Conservation (phyloP, 1,140 invertebrate genomes). For the Drosophila bocqueti region DNA sequence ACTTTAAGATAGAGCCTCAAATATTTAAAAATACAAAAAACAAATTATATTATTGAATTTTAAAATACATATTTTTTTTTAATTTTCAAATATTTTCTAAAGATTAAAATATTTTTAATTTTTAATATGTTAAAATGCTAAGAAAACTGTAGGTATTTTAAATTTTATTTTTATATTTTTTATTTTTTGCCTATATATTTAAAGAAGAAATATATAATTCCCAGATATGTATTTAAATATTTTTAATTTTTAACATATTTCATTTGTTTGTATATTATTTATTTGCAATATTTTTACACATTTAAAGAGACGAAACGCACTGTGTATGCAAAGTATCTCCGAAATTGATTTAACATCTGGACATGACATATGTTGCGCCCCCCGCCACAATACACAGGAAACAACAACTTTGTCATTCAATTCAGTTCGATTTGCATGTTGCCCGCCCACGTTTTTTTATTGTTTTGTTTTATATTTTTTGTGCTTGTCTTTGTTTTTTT, state of each 20-base stretch:
- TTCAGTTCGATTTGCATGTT: slow-evolving; percentile 65
- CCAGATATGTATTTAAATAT: not conserved
- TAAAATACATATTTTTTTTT: too few relatives aligned
- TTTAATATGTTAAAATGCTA: too few relatives aligned
- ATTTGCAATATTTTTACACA: not conserved
- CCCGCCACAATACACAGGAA: slow-evolving; percentile 11
- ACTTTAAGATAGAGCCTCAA: not conserved
- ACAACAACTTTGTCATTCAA: slow-evolving; percentile 53
- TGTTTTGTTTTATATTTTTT: not conserved
- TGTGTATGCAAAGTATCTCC: slow-evolving; percentile 41
- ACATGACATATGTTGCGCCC: slow-evolving; percentile 44
- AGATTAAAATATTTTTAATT: too few relatives aligned
- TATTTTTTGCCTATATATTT: not conserved
- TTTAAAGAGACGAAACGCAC: slow-evolving; percentile 24
- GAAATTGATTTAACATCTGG: slow-evolving; percentile 48
- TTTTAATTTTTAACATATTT: not conserved
- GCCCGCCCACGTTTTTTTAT: slow-evolving; percentile 49
- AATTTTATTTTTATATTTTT: too few relatives aligned
- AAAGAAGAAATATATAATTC: not conserved
- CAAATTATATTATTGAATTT: too few relatives aligned
- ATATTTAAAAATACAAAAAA: not conserved
- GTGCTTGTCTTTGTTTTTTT: not conserved
- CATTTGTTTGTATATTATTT: not conserved
- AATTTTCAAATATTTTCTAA: too few relatives aligned
- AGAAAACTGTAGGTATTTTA: too few relatives aligned